Base-by-base conservation (phyloP, 1,140 invertebrate genomes). In the Daktulosphaira vitifoliae region DNA sequence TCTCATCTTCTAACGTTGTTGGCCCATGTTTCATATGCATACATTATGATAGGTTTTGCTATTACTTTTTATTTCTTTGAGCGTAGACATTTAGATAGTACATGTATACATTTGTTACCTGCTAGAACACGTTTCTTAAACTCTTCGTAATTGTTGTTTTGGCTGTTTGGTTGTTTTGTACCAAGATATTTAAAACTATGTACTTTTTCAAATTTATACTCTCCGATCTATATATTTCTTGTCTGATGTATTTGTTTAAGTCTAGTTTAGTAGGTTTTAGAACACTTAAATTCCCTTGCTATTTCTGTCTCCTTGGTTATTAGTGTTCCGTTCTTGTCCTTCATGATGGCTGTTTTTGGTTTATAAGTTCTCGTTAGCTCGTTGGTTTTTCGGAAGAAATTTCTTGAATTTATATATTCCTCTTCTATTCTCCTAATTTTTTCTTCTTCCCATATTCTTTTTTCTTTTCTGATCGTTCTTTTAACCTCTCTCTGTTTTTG, bases 401-500 rank as follows among this genome's bases (percentile, higher is more conserved):
- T 49, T 49, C 46, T 49, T 23, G 46, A 49, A 49, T 49, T 49
- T 49, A 49, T 49, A 49, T 49, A 49, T 11, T 49, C 44, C 44
- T 67, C 33, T 59, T 66, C 51, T 66, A 54, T 26, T 50, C 29
- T 50, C 8, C 25, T 46, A 49, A 62, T 65, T 29, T 33, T 48
- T 22, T 48, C 59, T 25, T 65, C 16, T 65, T 48, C 42, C 59
- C 59, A 49, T 48, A 18, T 38, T 46, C 26, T 49, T 39, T 67
- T 59, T 46, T 65, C 26, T 48, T 65, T 23, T 65, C 44, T 49
- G 13, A 49, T 5, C 15, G 26, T 44, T 46, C 46, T 49, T 42
- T 42, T 65, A 23, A 48, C 22, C 11, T 65, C 29, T 46, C 42
- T 44, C 23, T 62, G 38, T 46, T 39, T 39, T 42, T 62, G 38